Evolutionary conservation across 1,140 invertebrate genomes (phyloP).

Genomic region (Plectrocnemia conspersa): DNA sequence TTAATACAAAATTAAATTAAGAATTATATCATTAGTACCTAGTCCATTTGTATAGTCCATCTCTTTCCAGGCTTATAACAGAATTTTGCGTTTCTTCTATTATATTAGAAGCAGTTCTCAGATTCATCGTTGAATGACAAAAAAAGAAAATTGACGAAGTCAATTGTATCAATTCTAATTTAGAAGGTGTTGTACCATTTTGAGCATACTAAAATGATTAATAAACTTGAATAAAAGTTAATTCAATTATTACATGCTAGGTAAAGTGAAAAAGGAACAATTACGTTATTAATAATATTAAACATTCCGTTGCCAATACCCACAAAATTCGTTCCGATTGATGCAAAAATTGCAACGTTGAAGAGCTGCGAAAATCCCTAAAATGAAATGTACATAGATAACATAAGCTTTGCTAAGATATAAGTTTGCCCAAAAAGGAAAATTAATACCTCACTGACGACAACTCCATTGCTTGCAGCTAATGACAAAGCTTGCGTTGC

Average conservation of each 20-base stretch:
- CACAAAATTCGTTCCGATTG: slow-evolving; percentile 14
- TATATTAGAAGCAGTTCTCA: slow-evolving; percentile 38
- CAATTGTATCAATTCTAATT: slow-evolving; percentile 39
- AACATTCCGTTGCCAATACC: slow-evolving; percentile 21
- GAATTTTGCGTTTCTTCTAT: slow-evolving; percentile 40
- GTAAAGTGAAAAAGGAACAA: not conserved
- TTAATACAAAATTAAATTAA: not conserved
- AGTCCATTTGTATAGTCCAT: slow-evolving; percentile 24
- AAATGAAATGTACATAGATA: too few species aligned
- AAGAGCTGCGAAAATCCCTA: slow-evolving; percentile 12
- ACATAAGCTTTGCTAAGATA: too few species aligned
- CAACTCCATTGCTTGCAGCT: slow-evolving; percentile 20
- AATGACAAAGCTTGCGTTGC: slow-evolving; percentile 30
- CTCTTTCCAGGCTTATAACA: slow-evolving; percentile 19
- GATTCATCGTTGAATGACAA: slow-evolving; percentile 41
- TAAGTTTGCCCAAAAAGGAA: too few species aligned
- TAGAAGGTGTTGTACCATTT: slow-evolving; percentile 29
- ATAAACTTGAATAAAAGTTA: too few species aligned
- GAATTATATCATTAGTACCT: slow-evolving; percentile 20
- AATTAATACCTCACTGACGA: slow-evolving; percentile 27
- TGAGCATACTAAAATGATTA: slow-evolving; percentile 37
- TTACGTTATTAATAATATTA: slow-evolving; percentile 1
- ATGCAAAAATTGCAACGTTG: slow-evolving; percentile 11
- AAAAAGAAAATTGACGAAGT: slow-evolving; percentile 43
- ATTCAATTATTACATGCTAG: too few species aligned